Conservation (phyloP, 2,797 vertebrate genomes). For the Eutrigla gurnardus region DNA sequence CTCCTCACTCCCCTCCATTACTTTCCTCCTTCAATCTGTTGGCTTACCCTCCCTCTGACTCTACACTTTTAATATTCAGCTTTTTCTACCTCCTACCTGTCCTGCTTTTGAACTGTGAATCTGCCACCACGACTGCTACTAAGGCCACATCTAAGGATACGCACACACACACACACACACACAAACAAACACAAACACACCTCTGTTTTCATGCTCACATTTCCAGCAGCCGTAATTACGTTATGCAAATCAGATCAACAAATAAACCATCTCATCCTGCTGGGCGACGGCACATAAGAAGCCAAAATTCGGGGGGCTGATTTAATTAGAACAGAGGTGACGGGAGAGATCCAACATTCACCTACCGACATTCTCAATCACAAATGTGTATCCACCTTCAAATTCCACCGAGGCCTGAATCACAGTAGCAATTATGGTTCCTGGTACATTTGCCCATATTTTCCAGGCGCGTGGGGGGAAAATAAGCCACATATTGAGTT, state of each 20-base stretch:
- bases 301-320: constrained; percentile 64
- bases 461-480: background rate
- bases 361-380: constrained; percentile 47
- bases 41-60: constrained; percentile 8
- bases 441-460: constrained; percentile 46
- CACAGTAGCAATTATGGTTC: constrained; percentile 42
- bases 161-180: background rate
- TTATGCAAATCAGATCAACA: constrained; percentile 79
- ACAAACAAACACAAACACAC: constrained; percentile 4
- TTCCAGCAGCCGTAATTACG: constrained; percentile 76
- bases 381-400: constrained; percentile 43
- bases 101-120: constrained; percentile 62
- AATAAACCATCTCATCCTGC: constrained; percentile 68
- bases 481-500: constrained; percentile 16
- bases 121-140: constrained; percentile 41
- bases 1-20: constrained; percentile 3
- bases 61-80: constrained; percentile 39
- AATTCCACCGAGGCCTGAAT: constrained; percentile 58
- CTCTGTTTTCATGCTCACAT: constrained; percentile 44
- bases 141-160: constrained; percentile 39
- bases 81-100: constrained; percentile 22
- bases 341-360: constrained; percentile 42
- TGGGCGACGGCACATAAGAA: constrained; percentile 58
- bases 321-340: constrained; percentile 73
- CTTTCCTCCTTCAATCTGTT: constrained; percentile 1